Evolutionary conservation across 2,113 vertebrate genomes (phyloP), one percentile per base, ranked within the genome.

Genomic region (Triplophysa siluroides): DNA sequence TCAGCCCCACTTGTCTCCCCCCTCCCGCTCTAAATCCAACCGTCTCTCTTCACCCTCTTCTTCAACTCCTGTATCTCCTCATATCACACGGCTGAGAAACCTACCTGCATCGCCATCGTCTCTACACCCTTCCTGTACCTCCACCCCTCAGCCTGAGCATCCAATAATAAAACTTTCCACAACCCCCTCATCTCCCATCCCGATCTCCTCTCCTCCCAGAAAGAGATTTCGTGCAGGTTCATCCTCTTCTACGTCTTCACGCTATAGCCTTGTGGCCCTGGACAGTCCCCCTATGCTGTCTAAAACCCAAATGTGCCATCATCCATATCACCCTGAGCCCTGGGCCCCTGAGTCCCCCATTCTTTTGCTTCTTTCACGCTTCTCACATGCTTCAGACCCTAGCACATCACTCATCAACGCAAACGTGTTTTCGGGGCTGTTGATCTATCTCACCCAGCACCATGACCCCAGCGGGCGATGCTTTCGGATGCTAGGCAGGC

Each of bases 351-450:
- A 98, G 80, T 94, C 94, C 0, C 95, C 95, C 0, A 92, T 94
- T 8, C 90, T 98, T 70, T 87, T 96, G 82, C 92, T 98, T 56
- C 85, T 98, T 4, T 96, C 95, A 0, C 94, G 95, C 19, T 95
- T 96, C 84, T 96, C 96, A n/a, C 94, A 95, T 43, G 90, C 91
- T 24, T 84, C 93, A 0, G 95, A 98, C 81, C 93, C 95, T 0
- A 95, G 94, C 1, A 86, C 86, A 0, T 89, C 90, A 0, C 88
- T 98, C 76, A 88, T 96, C 73, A 95, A 90, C 0, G 74, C 91
- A 0, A 87, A 88, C 0, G 87, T 90, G 0, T 82, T 96, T 62
- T 88, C 87, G 0, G 93, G 94, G 24, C 81, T 98, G 78, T 88
- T 98, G 24, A 89, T 88, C 79, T 97, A 97, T 63, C 89, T 97